Evolutionary conservation across 2,113 vertebrate genomes (phyloP).

Genomic region (Pelusios castaneus): DNA sequence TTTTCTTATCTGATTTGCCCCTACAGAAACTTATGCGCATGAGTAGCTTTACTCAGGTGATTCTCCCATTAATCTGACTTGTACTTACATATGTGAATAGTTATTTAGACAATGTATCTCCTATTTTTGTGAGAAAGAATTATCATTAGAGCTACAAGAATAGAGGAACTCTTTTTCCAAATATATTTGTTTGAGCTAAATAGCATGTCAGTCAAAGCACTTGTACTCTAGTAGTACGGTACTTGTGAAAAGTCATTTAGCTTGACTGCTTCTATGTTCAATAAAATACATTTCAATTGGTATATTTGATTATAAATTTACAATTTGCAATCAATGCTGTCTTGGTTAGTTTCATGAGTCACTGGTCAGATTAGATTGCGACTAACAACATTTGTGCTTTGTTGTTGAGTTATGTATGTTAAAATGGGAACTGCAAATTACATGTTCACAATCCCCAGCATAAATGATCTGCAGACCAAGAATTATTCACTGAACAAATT

Average conservation of each 20-base stretch:
- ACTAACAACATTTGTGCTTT: slow-evolving; percentile 54
- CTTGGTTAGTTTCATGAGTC: background rate
- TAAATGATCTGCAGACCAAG: slow-evolving; percentile 64
- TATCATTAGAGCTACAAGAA: background rate
- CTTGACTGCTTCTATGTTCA: slow-evolving; percentile 30
- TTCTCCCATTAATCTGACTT: background rate
- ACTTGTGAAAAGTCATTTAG: slow-evolving; percentile 42
- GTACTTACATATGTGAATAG: background rate
- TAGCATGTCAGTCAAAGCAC: background rate
- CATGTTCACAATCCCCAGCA: slow-evolving; percentile 57
- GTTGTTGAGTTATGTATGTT: slow-evolving; percentile 56
- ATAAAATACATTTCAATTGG: slow-evolving; percentile 51
- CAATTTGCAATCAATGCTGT: background rate
- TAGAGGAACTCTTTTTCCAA: background rate
- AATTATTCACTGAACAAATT: slow-evolving; percentile 74
- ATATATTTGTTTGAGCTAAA: slow-evolving; percentile 1
- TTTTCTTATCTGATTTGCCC: background rate
- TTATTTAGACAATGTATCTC: background rate
- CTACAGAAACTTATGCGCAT: background rate
- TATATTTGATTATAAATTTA: background rate
- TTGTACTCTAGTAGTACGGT: slow-evolving; percentile 14
- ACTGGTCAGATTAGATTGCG: slow-evolving; percentile 54
- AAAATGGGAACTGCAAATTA: slow-evolving; percentile 63
- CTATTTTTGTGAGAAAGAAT: background rate
- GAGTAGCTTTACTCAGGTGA: background rate